These are phyloP conservation scores for Phaedon cochleariae DNA, from an alignment of 2,888 invertebrate genomes.

Conservation along the genomic window DNA sequence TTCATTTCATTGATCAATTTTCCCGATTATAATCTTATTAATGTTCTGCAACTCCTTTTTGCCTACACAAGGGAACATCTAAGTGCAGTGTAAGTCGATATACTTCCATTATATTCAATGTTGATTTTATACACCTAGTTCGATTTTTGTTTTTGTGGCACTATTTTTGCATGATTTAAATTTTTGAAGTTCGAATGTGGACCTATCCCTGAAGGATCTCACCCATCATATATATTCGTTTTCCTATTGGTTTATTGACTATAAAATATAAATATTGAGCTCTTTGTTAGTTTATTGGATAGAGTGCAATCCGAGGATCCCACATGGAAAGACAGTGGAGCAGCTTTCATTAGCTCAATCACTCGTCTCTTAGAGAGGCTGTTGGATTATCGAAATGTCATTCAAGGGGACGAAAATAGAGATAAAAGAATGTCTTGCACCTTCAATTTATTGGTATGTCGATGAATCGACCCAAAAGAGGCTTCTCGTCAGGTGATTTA, in stretches of 20 bases:
- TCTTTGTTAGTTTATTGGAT: slow-evolving; percentile 75
- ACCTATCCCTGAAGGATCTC: no score
- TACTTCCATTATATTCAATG: background rate
- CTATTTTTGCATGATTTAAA: no score
- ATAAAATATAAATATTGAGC: background rate
- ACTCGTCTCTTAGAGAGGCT: slow-evolving; percentile 87
- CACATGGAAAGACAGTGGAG: slow-evolving; percentile 90
- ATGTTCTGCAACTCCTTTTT: slow-evolving; percentile 35
- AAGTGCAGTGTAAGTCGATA: slow-evolving; percentile 87
- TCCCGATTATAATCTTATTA: slow-evolving; percentile 21
- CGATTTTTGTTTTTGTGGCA: background rate
- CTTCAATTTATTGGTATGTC: slow-evolving; percentile 84
- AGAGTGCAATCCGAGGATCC: slow-evolving; percentile 86
- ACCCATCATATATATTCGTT: no score
- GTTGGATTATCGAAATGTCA: slow-evolving; percentile 92
- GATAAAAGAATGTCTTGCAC: slow-evolving; percentile 97
- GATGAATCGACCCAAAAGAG: background rate
- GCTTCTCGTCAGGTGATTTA: background rate
- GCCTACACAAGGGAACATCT: slow-evolving; percentile 80
- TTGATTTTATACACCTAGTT: no score
- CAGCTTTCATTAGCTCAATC: slow-evolving; percentile 91
- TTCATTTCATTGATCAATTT: no score
- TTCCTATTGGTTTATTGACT: no score
- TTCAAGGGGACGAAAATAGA: slow-evolving; percentile 93
- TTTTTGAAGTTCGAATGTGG: no score